phyloP scores from a whole-genome alignment of 2,797 vertebrate genomes.

The Lates japonicus region DNA sequence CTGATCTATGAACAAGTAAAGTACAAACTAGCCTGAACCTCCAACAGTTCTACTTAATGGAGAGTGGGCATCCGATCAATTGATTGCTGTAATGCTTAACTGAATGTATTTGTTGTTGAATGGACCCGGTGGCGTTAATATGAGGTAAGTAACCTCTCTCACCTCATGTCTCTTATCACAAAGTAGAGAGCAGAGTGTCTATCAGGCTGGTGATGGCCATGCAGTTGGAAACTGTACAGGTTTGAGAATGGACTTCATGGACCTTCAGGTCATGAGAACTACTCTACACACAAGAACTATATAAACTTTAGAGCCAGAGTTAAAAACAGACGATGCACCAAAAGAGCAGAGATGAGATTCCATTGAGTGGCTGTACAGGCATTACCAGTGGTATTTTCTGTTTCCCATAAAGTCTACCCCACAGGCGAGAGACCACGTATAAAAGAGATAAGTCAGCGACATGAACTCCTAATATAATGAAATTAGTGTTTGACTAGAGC shows the following conservation, averaged over 20 bases:
- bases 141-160: conserved; percentile 23
- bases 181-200: conserved; percentile 45
- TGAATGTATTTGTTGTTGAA: background rate
- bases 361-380: conserved; percentile 78
- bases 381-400: conserved; percentile 72
- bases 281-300: conserved; percentile 51
- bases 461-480: background rate
- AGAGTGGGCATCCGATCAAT: conserved; percentile 26
- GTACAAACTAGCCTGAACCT: conserved; percentile 55
- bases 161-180: conserved; percentile 36
- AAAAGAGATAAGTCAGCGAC: conserved; percentile 17
- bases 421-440: conserved; percentile 50
- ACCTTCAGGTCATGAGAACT: conserved; percentile 25
- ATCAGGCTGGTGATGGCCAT: conserved; percentile 59
- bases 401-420: conserved; percentile 74
- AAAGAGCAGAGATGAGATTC: conserved; percentile 41
- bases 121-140: background rate
- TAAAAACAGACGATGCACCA: conserved; percentile 47
- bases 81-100: conserved; percentile 1
- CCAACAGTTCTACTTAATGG: conserved; percentile 11
- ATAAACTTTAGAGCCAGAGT: conserved; percentile 59
- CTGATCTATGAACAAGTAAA: conserved; percentile 3
- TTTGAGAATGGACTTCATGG: conserved; percentile 44
- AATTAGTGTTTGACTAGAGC: conserved; percentile 25
- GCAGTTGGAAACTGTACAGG: conserved; percentile 74